A percentile compares a stretch with the other conserved stretches of the same genome.
Evolutionary conservation across 1,140 invertebrate species (phyloP).

Genomic region (Paraescarpia echinospica): DNA sequence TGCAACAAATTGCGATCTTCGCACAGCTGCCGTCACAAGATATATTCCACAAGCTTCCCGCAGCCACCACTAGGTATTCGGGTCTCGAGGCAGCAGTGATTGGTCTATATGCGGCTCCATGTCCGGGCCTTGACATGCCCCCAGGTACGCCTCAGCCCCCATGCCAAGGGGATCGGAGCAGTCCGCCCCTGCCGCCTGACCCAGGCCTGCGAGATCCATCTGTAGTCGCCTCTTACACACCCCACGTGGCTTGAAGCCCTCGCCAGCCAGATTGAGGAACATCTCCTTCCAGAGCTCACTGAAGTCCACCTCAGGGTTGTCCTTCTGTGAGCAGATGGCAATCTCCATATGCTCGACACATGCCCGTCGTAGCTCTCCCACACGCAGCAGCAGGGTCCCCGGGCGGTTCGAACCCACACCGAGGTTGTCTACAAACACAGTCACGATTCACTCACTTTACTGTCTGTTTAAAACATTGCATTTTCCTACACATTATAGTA

Average conservation of each 20-base stretch:
- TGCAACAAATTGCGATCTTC: neutral
- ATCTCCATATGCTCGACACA: slow-evolving; percentile 9
- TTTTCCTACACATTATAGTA: no score
- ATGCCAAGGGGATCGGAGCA: neutral
- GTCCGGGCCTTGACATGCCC: neutral
- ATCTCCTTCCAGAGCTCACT: slow-evolving; percentile 7
- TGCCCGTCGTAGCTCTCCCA: neutral
- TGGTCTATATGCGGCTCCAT: neutral
- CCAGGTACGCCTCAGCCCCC: neutral
- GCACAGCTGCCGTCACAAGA: neutral
- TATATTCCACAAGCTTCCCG: neutral
- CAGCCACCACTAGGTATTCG: neutral
- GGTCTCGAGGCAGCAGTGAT: neutral
- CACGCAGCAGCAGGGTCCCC: neutral
- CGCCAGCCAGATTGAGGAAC: slow-evolving; percentile 9
- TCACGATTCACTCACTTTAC: no score
- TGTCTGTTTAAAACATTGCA: no score
- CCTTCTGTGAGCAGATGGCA: neutral
- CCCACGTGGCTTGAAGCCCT: neutral
- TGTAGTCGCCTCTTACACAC: neutral
- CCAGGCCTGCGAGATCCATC: neutral
- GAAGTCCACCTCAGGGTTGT: neutral
- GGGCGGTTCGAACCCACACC: neutral
- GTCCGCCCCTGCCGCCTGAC: neutral
- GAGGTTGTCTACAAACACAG: slow-evolving; percentile 7